A percentile compares a stretch with the other conserved stretches of the same genome.
phyloP scores from a whole-genome alignment of 1,140 invertebrate genomes.

The Aphis gossypii region DNA sequence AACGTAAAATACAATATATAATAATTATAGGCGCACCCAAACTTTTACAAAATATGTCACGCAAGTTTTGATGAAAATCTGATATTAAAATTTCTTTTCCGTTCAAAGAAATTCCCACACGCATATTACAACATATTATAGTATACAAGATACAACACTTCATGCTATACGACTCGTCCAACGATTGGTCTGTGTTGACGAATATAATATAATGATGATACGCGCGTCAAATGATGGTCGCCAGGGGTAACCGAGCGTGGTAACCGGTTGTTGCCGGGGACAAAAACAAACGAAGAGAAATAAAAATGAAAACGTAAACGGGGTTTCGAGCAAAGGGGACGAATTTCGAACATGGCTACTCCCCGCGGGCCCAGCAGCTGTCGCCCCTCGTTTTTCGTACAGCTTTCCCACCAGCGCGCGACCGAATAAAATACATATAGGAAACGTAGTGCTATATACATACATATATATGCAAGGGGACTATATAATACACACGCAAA shows the following conservation, averaged over 20 bases:
- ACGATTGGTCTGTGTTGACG: neutral
- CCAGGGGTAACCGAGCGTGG: neutral
- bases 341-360: conserved; percentile 24
- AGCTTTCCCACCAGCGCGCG: conserved; percentile 23
- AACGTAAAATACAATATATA: neutral
- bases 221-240: neutral
- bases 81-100: neutral
- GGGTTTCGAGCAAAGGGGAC: conserved; percentile 2
- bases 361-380: conserved; percentile 20
- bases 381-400: neutral
- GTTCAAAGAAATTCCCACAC: neutral
- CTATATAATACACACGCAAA: neutral
- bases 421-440: neutral
- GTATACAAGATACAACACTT: neutral
- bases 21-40: neutral
- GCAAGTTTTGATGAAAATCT: neutral
- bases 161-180: neutral
- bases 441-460: neutral
- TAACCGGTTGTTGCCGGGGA: conserved; percentile 4
- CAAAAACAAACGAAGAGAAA: neutral
- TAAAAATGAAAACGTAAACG: neutral
- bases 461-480: neutral
- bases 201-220: neutral
- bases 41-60: neutral
- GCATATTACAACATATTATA: neutral